Base-by-base conservation (phyloP, 1,140 invertebrate species). In the Brachionus paranguensis region DNA sequence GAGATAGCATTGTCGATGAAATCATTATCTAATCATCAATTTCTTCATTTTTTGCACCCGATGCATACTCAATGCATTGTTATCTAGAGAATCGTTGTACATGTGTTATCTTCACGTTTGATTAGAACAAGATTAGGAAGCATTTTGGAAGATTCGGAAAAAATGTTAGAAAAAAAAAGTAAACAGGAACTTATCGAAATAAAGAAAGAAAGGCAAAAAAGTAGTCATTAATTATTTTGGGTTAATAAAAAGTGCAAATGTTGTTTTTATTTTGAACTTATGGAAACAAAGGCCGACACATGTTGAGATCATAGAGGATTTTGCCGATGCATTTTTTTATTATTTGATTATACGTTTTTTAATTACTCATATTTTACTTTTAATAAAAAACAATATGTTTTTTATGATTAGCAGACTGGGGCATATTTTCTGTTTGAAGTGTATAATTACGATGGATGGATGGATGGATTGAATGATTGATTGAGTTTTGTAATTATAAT, bases 281-380 rank as follows among this genome's bases (percentile, higher is more conserved):
- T 60, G 20, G 17, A 72, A 20, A 72, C 10, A 41, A 12, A 6
- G n/a, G 43, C 68, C 68, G 68, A 68, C 65, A 68, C 33, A 68
- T 68, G 65, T 33, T 68, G 33, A 41, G 65, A 68, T 68, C 65
- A 68, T 11, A 68, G n/a, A 10, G 7, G 53, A 60, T 27, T 10
- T 10, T 0, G 53, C 53, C 53, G 53, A 27, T 11, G 12, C 12
- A 1, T 17, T 60, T 20, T 20, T 20, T 60, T 60, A 10, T 20
- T 60, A 43, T 72, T 43, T 72, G 68, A 72, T 72, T 68, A 68
- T 72, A 72, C 33, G 68, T 72, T 72, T 72, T 72, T 72, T 72
- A 72, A 72, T 72, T 72, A 72, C 68, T 72, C 68, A 72, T 72
- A 72, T 72, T 72, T 72, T 72, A 72, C 68, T 43, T 72, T 72